These are phyloP conservation scores for Hassar affinis DNA, from an alignment of 2,113 vertebrate species.

Conservation along the genomic window DNA sequence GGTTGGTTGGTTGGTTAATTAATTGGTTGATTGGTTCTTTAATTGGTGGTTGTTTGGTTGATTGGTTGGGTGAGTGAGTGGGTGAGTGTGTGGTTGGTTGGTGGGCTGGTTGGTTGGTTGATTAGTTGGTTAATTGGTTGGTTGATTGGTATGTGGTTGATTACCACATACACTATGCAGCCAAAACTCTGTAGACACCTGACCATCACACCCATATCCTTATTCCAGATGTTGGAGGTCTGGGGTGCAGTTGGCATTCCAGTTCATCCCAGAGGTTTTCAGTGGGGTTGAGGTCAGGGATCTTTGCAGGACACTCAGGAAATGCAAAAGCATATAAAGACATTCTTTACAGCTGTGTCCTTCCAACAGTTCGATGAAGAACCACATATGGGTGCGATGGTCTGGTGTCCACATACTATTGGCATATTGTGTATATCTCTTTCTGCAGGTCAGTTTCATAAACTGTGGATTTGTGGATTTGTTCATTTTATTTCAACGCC, in stretches of 20 bases:
- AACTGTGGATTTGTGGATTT: not conserved
- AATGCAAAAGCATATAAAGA: no score
- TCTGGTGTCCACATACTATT: not conserved
- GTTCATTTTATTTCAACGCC: not conserved
- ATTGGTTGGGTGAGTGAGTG: no score
- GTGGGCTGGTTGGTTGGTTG: no score
- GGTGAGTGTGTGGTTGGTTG: no score
- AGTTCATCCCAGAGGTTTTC: not conserved
- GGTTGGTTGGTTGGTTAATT: no score
- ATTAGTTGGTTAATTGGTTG: no score
- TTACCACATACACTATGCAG: not conserved
- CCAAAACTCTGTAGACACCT: not conserved
- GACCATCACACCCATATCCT: not conserved
- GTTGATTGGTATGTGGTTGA: not conserved
- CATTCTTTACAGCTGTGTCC: not conserved
- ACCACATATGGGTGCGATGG: not conserved
- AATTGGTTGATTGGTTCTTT: no score
- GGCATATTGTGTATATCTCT: not conserved
- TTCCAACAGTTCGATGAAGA: not conserved
- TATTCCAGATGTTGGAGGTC: not conserved
- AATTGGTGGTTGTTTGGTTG: no score
- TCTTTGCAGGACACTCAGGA: not conserved
- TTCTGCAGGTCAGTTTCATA: not conserved
- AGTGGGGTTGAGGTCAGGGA: not conserved
- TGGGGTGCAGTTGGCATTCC: not conserved